Base-by-base conservation (phyloP, 2,113 vertebrate species). In the Psettodes erumei region DNA sequence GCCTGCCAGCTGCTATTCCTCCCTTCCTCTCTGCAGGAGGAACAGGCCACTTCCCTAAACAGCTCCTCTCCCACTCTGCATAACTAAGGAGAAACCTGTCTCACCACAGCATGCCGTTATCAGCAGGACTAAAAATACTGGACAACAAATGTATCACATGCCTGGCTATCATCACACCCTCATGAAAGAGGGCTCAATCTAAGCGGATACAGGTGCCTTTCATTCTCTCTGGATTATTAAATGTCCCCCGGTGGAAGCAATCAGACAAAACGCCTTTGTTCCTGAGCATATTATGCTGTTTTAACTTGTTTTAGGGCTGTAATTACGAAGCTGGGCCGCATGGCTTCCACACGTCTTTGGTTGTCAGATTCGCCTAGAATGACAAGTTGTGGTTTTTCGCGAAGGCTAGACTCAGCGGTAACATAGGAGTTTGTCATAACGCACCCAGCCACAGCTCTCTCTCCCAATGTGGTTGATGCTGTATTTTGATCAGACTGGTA, bases 101-200 rank as follows among this genome's bases (percentile, higher is more conserved):
- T 64, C 62, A 23, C 62, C 72, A 73, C 82, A 65, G 71, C 87
- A 75, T 48, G 70, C 59, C 11, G 42, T 77, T 87, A 85, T 86
- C 82, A 89, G 83, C 72, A 47, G 81, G 67, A 58, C 89, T 86
- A 88, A 91, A 91, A 89, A 90, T 87, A 91, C 73, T 28, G 32
- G 71, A 75, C 69, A 43, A 68, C 47, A 67, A 72, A 83, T 85
- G 61, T 2, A 51, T 69, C 58, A 66, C 86, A 82, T 58, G 84
- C 80, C 81, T 78, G 77, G 35, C 79, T 54, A 51, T 77, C 28
- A 13, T 81, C 70, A 50, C 70, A 32, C 45, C 32, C 66, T 69
- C 55, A 9, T 42, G 58, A 78, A 64, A 48, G 42, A 43, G 40
- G 15, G 68, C 62, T 51, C 63, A 62, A 35, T 78, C 58, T 51